Base-by-base conservation (phyloP, 2,113 vertebrate genomes). In the Oncorhynchus mykiss region DNA sequence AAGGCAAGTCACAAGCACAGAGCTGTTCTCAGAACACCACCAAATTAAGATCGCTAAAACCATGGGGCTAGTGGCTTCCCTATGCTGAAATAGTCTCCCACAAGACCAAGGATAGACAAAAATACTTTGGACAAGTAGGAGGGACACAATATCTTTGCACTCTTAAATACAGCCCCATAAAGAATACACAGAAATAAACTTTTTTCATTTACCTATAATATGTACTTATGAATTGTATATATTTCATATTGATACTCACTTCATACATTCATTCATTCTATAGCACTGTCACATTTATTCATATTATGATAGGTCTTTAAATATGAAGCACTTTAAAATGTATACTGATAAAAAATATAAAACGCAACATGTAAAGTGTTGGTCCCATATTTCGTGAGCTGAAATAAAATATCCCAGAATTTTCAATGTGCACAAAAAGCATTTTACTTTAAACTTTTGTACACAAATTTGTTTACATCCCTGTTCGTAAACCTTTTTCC, bases 191-290 rank as follows among this genome's bases (percentile, higher is more conserved):
- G 81, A 85, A 82, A 84, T 81, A 76, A 74, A 67, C 77, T 60
- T 75, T 65, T 80, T 80, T 72, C 24, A 78, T 72, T 54, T 14
- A 54, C 2, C 39, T 45, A 77, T 68, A 57, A 82, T 86, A 83
- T 80, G 74, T 82, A 67, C 75, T 70, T 79, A 80, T 49, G 74
- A 54, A 82, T 74, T 82, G 70, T 81, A 89, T 86, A 72, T 45
- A 12, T 80, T 81, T 81, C 68, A 88, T 82, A 78, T 82, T 64
- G 48, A 45, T 45, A 77, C 69, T 82, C 65, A 79, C 11, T 74
- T 84, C 77, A 85, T 84, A 91, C 31, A 34, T 34, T 34, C 85
- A 89, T 87, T 88, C 80, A 81, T 74, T 82, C 79, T 85, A 84
- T 83, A 88, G 78, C 76, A 82, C 83, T 86, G 71, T 76, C 80